Evolutionary conservation across 2,113 vertebrate genomes (phyloP).

Genomic region (Cephalopholis sonnerati): DNA sequence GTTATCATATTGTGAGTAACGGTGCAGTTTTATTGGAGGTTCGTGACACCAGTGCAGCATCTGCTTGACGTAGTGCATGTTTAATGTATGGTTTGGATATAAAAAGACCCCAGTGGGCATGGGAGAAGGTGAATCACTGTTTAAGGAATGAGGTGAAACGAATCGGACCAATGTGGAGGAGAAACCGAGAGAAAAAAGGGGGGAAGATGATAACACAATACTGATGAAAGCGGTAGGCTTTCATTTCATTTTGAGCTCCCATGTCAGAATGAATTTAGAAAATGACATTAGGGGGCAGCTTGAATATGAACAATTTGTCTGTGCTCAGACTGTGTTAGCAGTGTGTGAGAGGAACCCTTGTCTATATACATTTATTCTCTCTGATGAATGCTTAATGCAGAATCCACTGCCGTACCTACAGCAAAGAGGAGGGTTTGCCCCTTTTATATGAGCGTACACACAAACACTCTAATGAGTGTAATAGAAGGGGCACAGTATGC

Average conservation of each 20-base stretch:
- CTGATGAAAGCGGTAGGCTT: constrained; percentile 71
- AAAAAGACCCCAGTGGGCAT: constrained; percentile 62
- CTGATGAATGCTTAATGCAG: constrained; percentile 59
- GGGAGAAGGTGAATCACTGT: constrained; percentile 70
- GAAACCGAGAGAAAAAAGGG: constrained; percentile 26
- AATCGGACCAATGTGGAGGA: constrained; percentile 64
- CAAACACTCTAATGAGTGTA: neutral
- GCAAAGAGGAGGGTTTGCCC: neutral
- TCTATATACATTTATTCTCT: constrained; percentile 69
- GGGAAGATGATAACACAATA: constrained; percentile 65
- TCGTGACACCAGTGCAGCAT: constrained; percentile 50
- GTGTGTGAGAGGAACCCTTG: constrained; percentile 54
- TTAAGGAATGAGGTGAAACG: constrained; percentile 70
- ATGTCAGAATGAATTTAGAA: constrained; percentile 70
- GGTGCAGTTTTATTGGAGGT: constrained; percentile 35
- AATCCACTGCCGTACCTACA: constrained; percentile 23
- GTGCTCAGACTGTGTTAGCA: constrained; percentile 59
- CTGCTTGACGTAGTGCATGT: constrained; percentile 60
- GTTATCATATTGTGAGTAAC: constrained; percentile 47
- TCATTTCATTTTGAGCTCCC: constrained; percentile 72
- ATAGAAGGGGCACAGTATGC: neutral
- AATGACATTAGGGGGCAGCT: constrained; percentile 62
- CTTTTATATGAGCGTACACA: constrained; percentile 5
- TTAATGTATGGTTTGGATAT: constrained; percentile 67
- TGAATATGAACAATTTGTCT: constrained; percentile 72